Conservation (phyloP, 2,113 vertebrate species). For the Gorsachius goisagi region DNA sequence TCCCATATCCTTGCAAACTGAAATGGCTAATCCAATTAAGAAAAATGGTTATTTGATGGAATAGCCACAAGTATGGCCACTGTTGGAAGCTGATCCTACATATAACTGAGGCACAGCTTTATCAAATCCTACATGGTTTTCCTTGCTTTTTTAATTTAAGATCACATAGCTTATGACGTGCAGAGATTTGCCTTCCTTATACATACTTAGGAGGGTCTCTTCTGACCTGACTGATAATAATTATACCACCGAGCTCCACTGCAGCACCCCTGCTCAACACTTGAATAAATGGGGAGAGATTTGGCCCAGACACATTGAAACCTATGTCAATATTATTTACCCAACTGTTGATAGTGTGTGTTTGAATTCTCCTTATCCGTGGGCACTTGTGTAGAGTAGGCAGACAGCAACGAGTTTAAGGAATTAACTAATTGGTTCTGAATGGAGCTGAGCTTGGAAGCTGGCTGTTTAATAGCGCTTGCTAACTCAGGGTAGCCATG, state of each 20-base stretch:
- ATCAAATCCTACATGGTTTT: background rate
- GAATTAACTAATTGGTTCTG: constrained; percentile 95
- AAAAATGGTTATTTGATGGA: background rate
- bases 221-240: background rate
- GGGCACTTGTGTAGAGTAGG: constrained; percentile 83
- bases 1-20: background rate
- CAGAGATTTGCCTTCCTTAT: background rate
- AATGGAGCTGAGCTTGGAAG: constrained; percentile 96
- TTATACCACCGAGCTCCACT: background rate
- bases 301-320: background rate
- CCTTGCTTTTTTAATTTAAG: background rate
- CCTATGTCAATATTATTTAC: constrained; percentile 59
- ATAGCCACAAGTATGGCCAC: background rate
- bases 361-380: constrained; percentile 59
- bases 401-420: constrained; percentile 91
- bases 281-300: background rate
- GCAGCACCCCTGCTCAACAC: background rate
- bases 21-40: background rate
- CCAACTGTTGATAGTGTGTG: constrained; percentile 64
- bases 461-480: constrained; percentile 81
- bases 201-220: background rate
- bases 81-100: background rate
- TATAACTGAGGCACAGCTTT: background rate
- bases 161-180: background rate
- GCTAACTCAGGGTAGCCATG: constrained; percentile 85